Base-by-base conservation (phyloP, 2,797 vertebrate species). In the Columba guinea region DNA sequence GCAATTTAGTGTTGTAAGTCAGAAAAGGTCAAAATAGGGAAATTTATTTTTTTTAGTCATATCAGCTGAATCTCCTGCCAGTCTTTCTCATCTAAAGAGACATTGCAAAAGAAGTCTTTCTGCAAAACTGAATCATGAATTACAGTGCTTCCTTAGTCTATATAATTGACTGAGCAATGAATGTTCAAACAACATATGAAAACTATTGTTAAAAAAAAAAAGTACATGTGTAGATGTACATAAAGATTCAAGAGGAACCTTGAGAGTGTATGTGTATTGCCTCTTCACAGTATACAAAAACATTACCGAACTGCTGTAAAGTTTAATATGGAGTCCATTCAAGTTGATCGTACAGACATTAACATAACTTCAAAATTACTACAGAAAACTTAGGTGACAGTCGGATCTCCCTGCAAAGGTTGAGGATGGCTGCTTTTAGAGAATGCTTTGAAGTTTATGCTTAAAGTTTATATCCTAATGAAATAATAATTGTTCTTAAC, bases 131-230 rank as follows among this genome's bases (percentile, higher is more conserved):
- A 0, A 0, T 21, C 28, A 13, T 10, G 65, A 62, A 71, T 86
- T 4, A 10, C 16, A 13, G 0, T 22, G 32, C 37, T 79, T 46
- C 28, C 39, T 83, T 65, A 24, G 53, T 26, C n/a, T 37, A 0
- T 35, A 1, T 46, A 34, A 34, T 37, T 69, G 53, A 21, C 20
- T 23, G 59, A 28, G 23, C 65, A 56, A 2, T 16, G 26, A 21
- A 5, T n/a, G 21, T 59, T 74, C 37, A 53, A 49, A 74, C n/a
- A 78, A 4, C 18, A 5, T 3, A 4, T 41, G n/a, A 41, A 75
- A 95, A 34, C 27, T 22, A 7, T 26, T 84, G n/a, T 51, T 89
- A 23, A 35, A 46, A 30, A 52, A 67, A 67, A 67, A 48, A 10
- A 2, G 10, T 13, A 4, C 18, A 8, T 58, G 5, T 44, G 5